These are phyloP conservation scores for Macroramphosus scolopax DNA, from an alignment of 2,797 vertebrate species.

Conservation along the genomic window DNA sequence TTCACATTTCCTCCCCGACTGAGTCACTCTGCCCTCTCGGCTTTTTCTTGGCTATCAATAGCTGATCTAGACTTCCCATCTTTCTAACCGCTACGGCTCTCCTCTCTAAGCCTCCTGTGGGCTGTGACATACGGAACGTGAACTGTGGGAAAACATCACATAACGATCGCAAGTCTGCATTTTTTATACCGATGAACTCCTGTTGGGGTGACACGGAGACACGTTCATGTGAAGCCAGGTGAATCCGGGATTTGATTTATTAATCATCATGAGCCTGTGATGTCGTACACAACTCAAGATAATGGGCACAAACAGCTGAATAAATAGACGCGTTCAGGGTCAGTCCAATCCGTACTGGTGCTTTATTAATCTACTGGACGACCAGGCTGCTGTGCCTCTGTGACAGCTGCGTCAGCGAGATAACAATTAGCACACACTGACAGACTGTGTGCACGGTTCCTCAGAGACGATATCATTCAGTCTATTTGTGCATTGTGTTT, in stretches of 20 bases:
- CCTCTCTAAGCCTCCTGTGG: conserved; percentile 20
- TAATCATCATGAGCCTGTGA: too few relatives aligned
- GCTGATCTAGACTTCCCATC: conserved; percentile 45
- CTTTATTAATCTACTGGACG: conserved; percentile 23
- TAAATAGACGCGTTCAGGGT: conserved; percentile 9
- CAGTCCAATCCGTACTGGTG: conserved; percentile 21
- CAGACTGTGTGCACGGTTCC: conserved; percentile 16
- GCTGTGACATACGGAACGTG: conserved; percentile 15
- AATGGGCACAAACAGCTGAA: conserved; percentile 1
- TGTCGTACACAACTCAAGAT: conserved; percentile 9
- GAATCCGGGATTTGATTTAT: not conserved
- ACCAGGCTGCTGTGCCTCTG: conserved; percentile 19
- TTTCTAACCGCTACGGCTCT: conserved; percentile 22
- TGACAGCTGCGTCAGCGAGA: conserved; percentile 55
- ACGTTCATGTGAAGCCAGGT: not conserved
- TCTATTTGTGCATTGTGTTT: conserved; percentile 13
- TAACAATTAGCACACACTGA: conserved; percentile 48
- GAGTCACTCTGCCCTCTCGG: conserved; percentile 34
- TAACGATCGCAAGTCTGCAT: conserved; percentile 22
- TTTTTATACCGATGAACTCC: too few relatives aligned
- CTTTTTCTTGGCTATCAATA: conserved; percentile 27
- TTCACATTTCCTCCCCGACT: conserved; percentile 30
- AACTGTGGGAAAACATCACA: conserved; percentile 32
- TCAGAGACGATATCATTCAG: conserved; percentile 31
- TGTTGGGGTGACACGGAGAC: too few relatives aligned